Evolutionary conservation across 2,888 invertebrate species (phyloP).

Genomic region (Hetaerina titia): DNA sequence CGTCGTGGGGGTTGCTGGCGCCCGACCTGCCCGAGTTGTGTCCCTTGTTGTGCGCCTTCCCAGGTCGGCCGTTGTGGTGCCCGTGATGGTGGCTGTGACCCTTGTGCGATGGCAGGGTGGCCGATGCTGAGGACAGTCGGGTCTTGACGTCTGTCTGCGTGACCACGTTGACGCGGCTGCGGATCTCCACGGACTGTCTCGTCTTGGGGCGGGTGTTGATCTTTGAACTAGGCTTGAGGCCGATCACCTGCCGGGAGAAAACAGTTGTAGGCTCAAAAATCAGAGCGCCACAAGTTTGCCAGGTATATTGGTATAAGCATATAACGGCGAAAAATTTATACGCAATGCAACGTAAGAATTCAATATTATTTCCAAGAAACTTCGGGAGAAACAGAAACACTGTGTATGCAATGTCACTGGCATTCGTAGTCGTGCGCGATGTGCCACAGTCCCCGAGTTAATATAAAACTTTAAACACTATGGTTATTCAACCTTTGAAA

Average conservation of each 20-base stretch:
- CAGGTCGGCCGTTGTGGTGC: slow-evolving; percentile 76
- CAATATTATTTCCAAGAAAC: too few species aligned
- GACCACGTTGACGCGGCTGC: slow-evolving; percentile 74
- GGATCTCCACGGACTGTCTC: slow-evolving; percentile 77
- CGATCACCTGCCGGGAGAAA: slow-evolving; percentile 78
- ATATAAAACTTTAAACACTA: too few species aligned
- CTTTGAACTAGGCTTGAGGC: slow-evolving; percentile 86
- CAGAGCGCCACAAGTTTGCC: slow-evolving; percentile 49
- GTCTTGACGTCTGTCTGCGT: slow-evolving; percentile 71
- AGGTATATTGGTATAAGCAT: slow-evolving; percentile 20
- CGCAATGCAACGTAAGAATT: too few species aligned
- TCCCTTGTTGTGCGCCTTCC: slow-evolving; percentile 73
- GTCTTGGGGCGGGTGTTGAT: slow-evolving; percentile 77
- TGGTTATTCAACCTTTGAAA: too few species aligned
- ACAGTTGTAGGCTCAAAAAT: background rate
- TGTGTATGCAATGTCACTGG: too few species aligned
- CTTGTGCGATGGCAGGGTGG: background rate
- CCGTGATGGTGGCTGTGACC: background rate
- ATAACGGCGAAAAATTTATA: too few species aligned
- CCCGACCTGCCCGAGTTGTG: background rate
- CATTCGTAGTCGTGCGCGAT: too few species aligned
- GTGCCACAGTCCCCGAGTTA: too few species aligned
- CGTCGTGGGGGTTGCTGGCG: slow-evolving; percentile 76
- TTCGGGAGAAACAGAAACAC: too few species aligned
- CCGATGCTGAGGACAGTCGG: slow-evolving; percentile 20